Evolutionary conservation across 2,113 vertebrate genomes (phyloP).

Genomic region (Nipponia nippon): DNA sequence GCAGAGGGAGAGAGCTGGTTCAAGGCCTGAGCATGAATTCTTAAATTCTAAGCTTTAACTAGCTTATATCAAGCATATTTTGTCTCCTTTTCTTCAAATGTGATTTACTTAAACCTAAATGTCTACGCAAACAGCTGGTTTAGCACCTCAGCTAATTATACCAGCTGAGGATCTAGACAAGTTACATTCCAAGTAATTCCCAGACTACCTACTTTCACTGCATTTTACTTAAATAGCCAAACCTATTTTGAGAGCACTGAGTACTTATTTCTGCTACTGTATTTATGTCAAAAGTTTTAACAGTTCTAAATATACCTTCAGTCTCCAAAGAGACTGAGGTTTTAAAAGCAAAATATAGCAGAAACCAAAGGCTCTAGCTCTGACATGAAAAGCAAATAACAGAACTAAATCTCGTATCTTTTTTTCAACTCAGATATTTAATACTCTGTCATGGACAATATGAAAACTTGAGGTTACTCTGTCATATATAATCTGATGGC

Average conservation of each 20-base stretch:
- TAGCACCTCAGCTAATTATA: background rate
- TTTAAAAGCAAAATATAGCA: background rate
- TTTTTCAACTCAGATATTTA: background rate
- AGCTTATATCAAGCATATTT: background rate
- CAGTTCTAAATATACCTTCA: background rate
- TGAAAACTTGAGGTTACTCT: background rate
- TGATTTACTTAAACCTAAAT: background rate
- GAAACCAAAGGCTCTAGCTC: background rate
- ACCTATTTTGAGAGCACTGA: background rate
- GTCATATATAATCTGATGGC: background rate
- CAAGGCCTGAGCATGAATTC: background rate
- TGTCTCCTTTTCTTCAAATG: background rate
- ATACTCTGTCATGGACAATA: background rate
- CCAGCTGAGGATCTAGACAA: background rate
- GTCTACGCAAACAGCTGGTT: background rate
- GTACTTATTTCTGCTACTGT: background rate
- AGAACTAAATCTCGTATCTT: background rate
- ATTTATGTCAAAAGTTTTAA: conserved; percentile 1
- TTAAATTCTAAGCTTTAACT: background rate
- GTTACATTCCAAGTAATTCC: background rate
- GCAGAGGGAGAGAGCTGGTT: background rate
- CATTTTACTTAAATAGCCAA: background rate
- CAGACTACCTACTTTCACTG: background rate
- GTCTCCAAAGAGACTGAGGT: background rate
- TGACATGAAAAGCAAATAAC: background rate